Conservation (phyloP, 64 coral and sea anemone species). For the Pocillopora verrucosa region DNA sequence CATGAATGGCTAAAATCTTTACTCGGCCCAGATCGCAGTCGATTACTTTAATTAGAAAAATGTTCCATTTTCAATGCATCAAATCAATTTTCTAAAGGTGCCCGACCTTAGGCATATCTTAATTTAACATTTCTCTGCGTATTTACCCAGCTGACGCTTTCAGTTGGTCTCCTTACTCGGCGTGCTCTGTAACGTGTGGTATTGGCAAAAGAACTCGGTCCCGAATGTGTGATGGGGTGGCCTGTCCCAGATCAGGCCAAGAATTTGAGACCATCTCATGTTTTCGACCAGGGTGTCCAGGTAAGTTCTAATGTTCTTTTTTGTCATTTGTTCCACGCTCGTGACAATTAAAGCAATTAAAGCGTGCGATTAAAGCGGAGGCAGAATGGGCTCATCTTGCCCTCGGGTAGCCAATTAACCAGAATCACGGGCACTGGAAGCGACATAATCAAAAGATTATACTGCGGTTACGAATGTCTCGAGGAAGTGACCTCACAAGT, state of each 20-base stretch:
- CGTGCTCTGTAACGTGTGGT: conserved; percentile 83
- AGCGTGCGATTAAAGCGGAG: too few relatives aligned
- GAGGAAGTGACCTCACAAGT: too few relatives aligned
- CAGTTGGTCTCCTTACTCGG: conserved; percentile 67
- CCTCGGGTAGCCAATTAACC: too few relatives aligned
- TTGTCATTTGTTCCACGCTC: not conserved
- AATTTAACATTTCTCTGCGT: not conserved
- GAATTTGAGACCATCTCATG: conserved; percentile 73
- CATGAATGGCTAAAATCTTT: not conserved
- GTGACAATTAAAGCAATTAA: not conserved
- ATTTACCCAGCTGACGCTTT: conserved; percentile 18
- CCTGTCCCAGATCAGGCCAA: conserved; percentile 56
- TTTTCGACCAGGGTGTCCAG: conserved; percentile 71
- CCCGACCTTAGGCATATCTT: not conserved
- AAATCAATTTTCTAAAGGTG: not conserved
- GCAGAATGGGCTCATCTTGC: too few relatives aligned
- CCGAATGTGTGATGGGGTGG: conserved; percentile 67
- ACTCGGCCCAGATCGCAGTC: not conserved
- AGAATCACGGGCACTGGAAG: too few relatives aligned
- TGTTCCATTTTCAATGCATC: not conserved
- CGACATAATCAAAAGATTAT: too few relatives aligned
- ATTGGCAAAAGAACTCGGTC: conserved; percentile 66
- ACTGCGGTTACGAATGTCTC: not conserved
- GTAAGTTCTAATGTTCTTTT: conserved; percentile 6
- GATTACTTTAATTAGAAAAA: not conserved